Evolutionary conservation across 2,888 invertebrate genomes (phyloP).

Genomic region (Opisthograptis luteolata): DNA sequence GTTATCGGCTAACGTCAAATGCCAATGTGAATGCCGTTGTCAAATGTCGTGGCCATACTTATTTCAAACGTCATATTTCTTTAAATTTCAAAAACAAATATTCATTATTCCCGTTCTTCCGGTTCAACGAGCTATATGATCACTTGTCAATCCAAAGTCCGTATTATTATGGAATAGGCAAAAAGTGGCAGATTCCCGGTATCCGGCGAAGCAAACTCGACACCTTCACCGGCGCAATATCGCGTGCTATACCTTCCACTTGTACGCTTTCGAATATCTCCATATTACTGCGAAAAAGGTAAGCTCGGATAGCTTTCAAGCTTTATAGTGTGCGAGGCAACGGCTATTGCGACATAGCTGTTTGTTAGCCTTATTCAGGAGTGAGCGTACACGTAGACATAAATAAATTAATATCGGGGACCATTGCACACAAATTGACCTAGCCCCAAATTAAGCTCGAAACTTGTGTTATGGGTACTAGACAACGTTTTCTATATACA

Average conservation of each 20-base stretch:
- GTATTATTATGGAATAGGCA: slow-evolving; percentile 3
- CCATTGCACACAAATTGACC: too few species aligned
- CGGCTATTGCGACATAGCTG: not conserved
- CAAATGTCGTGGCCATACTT: too few species aligned
- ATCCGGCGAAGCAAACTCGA: slow-evolving; percentile 2
- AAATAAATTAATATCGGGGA: too few species aligned
- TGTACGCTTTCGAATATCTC: slow-evolving; percentile 35
- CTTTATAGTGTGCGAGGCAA: slow-evolving; percentile 13
- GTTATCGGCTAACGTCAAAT: too few species aligned
- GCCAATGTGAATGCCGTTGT: too few species aligned
- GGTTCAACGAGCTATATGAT: not conserved
- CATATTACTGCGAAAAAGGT: slow-evolving; percentile 35
- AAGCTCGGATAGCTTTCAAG: slow-evolving; percentile 21
- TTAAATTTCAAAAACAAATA: too few species aligned
- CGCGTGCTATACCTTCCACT: slow-evolving; percentile 22
- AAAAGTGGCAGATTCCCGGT: slow-evolving; percentile 3
- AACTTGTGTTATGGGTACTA: too few species aligned
- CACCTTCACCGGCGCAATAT: slow-evolving; percentile 11
- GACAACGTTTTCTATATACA: too few species aligned
- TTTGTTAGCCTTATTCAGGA: too few species aligned
- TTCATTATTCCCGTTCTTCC: not conserved
- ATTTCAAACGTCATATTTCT: too few species aligned
- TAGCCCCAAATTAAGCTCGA: too few species aligned
- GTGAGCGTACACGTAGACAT: too few species aligned
- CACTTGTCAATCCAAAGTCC: not conserved